These are phyloP conservation scores for Myrmecophaga tridactyla DNA, from an alignment of 2,113 vertebrate genomes.

Conservation along the genomic window DNA sequence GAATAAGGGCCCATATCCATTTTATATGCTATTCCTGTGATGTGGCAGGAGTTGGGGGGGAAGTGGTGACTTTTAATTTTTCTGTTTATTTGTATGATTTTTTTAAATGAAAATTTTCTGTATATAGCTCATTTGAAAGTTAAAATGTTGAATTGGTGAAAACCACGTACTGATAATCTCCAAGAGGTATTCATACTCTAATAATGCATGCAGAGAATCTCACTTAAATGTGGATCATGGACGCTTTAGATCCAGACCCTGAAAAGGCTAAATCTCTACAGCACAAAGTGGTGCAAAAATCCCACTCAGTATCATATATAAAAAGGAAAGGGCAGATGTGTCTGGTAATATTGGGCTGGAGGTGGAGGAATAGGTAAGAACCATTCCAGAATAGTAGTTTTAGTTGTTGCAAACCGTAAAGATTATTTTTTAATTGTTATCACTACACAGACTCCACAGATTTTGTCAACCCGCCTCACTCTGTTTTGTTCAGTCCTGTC, in stretches of 20 bases:
- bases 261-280: background rate
- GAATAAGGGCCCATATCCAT: background rate
- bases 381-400: background rate
- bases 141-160: background rate
- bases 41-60: too few species aligned
- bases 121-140: background rate
- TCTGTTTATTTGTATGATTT: background rate
- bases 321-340: background rate
- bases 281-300: background rate
- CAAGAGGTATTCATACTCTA: background rate
- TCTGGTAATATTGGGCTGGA: background rate
- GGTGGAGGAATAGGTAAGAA: background rate
- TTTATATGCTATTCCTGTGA: slow-evolving; percentile 5
- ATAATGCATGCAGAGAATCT: background rate
- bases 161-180: background rate
- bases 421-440: background rate
- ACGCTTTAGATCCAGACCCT: background rate
- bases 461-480: background rate
- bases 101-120: background rate
- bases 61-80: too few species aligned
- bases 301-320: background rate
- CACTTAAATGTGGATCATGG: background rate
- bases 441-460: background rate
- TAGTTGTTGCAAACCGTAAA: background rate
- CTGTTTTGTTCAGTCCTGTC: background rate